Conservation (phyloP, 2,113 vertebrate genomes). For the Callipepla squamata region DNA sequence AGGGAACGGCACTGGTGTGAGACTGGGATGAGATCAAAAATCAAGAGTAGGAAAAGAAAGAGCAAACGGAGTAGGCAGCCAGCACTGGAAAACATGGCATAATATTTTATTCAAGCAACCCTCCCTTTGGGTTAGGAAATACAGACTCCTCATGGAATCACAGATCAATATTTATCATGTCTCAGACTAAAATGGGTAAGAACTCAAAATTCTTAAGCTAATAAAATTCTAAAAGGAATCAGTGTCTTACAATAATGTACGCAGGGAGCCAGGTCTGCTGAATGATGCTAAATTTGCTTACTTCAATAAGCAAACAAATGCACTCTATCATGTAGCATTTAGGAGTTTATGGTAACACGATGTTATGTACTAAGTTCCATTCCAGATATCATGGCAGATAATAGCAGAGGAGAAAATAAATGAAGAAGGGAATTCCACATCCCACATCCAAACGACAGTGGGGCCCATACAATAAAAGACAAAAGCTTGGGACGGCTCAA, state of each 20-base stretch:
- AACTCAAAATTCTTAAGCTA: background rate
- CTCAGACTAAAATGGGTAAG: background rate
- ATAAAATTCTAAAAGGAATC: background rate
- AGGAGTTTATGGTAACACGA: background rate
- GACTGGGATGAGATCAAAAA: background rate
- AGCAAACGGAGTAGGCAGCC: background rate
- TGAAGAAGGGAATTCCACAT: slow-evolving; percentile 23
- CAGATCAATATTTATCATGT: background rate
- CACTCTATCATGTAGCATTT: background rate
- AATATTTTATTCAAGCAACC: background rate
- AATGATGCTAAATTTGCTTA: background rate
- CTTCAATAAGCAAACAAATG: background rate
- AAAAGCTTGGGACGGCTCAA: slow-evolving; percentile 62
- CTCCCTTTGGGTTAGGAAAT: background rate
- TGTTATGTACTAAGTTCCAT: background rate
- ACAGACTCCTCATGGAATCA: background rate
- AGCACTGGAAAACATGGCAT: background rate
- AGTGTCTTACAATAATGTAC: background rate
- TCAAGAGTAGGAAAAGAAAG: background rate
- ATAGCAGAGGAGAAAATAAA: slow-evolving; percentile 14
- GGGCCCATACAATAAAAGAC: slow-evolving; percentile 34
- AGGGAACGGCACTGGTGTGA: background rate
- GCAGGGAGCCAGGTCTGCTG: background rate
- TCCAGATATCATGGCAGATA: background rate
- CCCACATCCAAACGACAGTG: slow-evolving; percentile 49